phyloP scores from a whole-genome alignment of 2,797 vertebrate genomes.

The Sparidentex hasta region DNA sequence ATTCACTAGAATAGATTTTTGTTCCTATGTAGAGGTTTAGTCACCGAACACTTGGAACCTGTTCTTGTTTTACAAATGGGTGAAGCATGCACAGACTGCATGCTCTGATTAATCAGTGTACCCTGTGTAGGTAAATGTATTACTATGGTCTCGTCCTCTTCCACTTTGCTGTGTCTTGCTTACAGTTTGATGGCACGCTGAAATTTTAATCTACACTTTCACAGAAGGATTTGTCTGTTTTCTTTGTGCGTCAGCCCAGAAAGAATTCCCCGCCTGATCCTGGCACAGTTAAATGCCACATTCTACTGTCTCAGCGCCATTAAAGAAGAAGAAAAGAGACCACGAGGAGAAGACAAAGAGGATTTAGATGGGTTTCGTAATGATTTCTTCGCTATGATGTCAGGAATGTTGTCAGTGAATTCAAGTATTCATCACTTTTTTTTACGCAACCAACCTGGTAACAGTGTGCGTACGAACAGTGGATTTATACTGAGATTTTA shows the following conservation, averaged over 20 bases:
- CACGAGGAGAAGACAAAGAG: constrained; percentile 20
- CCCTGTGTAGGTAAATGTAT: not conserved
- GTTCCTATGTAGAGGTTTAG: not conserved
- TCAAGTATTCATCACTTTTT: not conserved
- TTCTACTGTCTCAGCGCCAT: constrained; percentile 22
- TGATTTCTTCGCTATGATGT: not conserved
- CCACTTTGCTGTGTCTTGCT: not conserved
- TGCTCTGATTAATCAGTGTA: too few species aligned
- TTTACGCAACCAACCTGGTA: not conserved
- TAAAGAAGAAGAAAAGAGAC: constrained; percentile 11
- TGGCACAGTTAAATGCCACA: constrained; percentile 43
- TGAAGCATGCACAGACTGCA: too few species aligned
- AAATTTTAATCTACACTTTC: constrained; percentile 17
- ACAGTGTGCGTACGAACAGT: not conserved
- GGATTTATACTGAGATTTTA: not conserved
- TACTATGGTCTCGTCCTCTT: not conserved
- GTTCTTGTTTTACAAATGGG: too few species aligned
- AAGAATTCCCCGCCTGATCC: constrained; percentile 15
- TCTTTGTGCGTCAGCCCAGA: constrained; percentile 11
- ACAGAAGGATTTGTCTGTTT: constrained; percentile 21
- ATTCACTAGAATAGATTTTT: rapidly evolving
- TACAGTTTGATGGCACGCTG: not conserved
- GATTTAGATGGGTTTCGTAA: constrained; percentile 28
- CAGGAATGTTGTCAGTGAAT: constrained; percentile 15
- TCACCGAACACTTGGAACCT: not conserved